phyloP scores from a whole-genome alignment of 2,888 invertebrate genomes.

The Dione vanillae region DNA sequence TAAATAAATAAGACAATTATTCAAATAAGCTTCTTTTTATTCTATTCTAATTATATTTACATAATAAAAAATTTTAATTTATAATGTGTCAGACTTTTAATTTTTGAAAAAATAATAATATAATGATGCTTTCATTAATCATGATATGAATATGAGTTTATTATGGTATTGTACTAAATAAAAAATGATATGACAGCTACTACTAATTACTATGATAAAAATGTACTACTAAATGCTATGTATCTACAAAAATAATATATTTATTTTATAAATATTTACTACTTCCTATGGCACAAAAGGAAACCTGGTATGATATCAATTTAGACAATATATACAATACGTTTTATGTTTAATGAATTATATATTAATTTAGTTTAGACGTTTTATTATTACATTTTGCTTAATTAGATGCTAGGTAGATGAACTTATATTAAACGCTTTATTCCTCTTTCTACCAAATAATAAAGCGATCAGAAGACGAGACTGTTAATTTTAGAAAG shows the following conservation, averaged over 20 bases:
- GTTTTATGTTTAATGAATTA: background rate
- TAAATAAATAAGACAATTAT: slow-evolving; percentile 32
- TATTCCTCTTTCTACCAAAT: no score
- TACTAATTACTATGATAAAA: slow-evolving; percentile 10
- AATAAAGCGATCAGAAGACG: no score
- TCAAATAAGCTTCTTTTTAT: slow-evolving; percentile 37
- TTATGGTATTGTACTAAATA: background rate
- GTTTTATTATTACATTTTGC: background rate
- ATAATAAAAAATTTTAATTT: slow-evolving; percentile 25
- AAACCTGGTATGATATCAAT: slow-evolving; percentile 10
- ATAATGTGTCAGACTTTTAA: slow-evolving; percentile 35
- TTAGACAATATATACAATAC: background rate
- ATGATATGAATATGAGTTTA: background rate
- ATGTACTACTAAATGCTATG: slow-evolving; percentile 28
- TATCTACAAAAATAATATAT: slow-evolving; percentile 25
- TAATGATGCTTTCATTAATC: no score
- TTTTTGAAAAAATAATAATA: background rate
- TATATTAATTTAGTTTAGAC: background rate
- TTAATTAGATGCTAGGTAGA: background rate
- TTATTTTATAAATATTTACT: slow-evolving; percentile 28
- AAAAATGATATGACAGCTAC: background rate
- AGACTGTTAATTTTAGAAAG: no score
- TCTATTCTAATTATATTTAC: slow-evolving; percentile 30
- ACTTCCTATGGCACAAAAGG: slow-evolving; percentile 41
- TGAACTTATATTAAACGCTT: no score